Percentiles rank a stretch among this genome's conserved stretches.
These are phyloP conservation scores for Drosophila merina DNA, from an alignment of 2,888 invertebrate genomes.

Conservation along the genomic window DNA sequence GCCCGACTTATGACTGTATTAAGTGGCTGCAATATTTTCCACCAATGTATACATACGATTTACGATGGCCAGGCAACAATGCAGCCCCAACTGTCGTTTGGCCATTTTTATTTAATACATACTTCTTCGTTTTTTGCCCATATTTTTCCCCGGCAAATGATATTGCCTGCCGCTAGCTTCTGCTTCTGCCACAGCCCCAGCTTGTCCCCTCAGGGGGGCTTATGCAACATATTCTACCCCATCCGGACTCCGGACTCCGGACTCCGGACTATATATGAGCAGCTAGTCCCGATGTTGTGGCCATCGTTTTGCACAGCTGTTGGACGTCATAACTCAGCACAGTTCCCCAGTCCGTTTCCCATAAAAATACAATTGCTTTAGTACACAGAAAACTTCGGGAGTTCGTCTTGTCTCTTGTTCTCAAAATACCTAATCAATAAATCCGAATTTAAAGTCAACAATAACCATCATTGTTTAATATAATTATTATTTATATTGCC, in stretches of 20 bases:
- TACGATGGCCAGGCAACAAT: slow-evolving; percentile 30
- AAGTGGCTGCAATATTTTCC: slow-evolving; percentile 60
- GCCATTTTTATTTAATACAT: slow-evolving; percentile 56
- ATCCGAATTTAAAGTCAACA: neutral
- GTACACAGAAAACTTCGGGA: neutral
- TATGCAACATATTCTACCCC: slow-evolving; percentile 58
- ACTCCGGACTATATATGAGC: slow-evolving; percentile 36
- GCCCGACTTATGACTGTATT: slow-evolving; percentile 41
- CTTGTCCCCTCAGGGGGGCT: slow-evolving; percentile 17
- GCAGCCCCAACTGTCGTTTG: slow-evolving; percentile 53
- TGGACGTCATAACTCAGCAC: slow-evolving; percentile 74
- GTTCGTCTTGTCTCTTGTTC: no score
- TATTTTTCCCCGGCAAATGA: slow-evolving; percentile 46
- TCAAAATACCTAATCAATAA: neutral
- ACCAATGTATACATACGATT: slow-evolving; percentile 44
- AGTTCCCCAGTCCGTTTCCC: slow-evolving; percentile 23
- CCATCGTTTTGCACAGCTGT: slow-evolving; percentile 70
- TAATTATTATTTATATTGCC: neutral
- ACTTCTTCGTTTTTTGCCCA: slow-evolving; percentile 27
- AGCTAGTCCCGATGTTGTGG: slow-evolving; percentile 24
- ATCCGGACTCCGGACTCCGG: slow-evolving; percentile 17
- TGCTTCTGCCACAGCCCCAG: neutral
- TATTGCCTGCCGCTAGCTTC: slow-evolving; percentile 28
- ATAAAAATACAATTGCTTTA: slow-evolving; percentile 37
- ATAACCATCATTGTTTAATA: neutral